Evolutionary conservation across 1,140 invertebrate species (phyloP).

Genomic region (Drosophila ironensis): DNA sequence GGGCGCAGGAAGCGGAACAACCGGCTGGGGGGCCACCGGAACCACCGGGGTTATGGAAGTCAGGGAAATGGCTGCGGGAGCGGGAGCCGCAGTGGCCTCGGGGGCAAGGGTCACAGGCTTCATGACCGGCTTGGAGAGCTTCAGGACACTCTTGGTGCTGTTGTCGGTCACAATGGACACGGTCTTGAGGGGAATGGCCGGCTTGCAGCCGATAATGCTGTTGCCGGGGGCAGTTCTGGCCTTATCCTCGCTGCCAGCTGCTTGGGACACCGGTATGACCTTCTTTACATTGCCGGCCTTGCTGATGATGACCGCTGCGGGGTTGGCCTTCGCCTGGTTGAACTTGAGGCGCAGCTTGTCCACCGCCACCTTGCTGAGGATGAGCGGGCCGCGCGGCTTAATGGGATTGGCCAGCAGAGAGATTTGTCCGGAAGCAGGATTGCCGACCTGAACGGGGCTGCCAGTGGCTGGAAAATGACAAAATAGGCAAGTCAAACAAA

Average conservation of each 20-base stretch:
- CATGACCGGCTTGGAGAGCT: slow-evolving; percentile 3
- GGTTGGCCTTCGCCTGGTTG: slow-evolving; percentile 46
- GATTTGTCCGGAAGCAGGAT: slow-evolving; percentile 22
- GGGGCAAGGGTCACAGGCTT: background rate
- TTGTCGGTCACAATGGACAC: background rate
- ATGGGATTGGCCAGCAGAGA: slow-evolving; percentile 48
- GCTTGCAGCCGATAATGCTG: background rate
- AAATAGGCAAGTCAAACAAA: background rate
- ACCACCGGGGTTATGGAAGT: too few relatives aligned
- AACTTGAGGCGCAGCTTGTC: slow-evolving; percentile 61
- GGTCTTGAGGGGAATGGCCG: background rate
- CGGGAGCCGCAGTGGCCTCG: background rate
- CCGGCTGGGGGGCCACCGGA: too few relatives aligned
- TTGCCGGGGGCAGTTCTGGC: background rate
- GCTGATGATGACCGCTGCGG: slow-evolving; percentile 38
- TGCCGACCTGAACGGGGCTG: slow-evolving; percentile 9
- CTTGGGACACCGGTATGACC: background rate
- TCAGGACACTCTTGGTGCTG: slow-evolving; percentile 20
- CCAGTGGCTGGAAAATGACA: background rate
- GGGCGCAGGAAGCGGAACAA: too few relatives aligned
- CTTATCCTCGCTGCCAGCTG: background rate
- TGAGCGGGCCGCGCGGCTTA: slow-evolving; percentile 41
- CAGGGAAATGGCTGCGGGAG: background rate
- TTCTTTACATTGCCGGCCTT: slow-evolving; percentile 24
- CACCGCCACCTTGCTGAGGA: slow-evolving; percentile 60